Evolutionary conservation across 1,140 invertebrate species (phyloP).

Genomic region (Whitmania pigra): DNA sequence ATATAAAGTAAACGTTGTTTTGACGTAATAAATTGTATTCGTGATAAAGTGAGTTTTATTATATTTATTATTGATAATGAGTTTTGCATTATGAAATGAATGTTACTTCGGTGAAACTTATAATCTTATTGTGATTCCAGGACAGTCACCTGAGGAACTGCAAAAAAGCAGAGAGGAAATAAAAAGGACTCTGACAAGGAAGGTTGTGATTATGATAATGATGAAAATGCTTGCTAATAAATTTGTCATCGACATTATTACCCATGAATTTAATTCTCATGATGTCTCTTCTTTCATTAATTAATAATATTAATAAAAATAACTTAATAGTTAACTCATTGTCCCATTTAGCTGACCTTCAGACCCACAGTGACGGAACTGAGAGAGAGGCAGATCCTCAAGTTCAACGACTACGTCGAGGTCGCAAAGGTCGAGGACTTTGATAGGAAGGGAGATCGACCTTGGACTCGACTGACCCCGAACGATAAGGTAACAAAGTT

Average conservation of each 20-base stretch:
- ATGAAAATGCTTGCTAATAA: not conserved
- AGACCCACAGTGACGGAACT: constrained; percentile 96
- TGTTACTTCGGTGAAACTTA: no score
- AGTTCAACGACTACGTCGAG: constrained; percentile 99
- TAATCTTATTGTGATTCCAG: constrained; percentile 36
- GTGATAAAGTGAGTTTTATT: no score
- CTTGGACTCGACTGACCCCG: constrained; percentile 93
- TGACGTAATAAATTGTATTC: no score
- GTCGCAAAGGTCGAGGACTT: constrained; percentile 92
- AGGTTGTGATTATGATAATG: constrained; percentile 42
- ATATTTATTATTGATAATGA: no score
- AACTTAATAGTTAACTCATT: not conserved
- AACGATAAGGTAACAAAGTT: constrained; percentile 65
- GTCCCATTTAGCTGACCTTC: constrained; percentile 65
- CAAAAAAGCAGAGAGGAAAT: constrained; percentile 93
- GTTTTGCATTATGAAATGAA: no score
- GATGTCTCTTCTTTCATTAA: not conserved
- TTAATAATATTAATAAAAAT: not conserved
- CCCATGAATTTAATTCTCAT: not conserved
- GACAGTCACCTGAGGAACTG: constrained; percentile 80
- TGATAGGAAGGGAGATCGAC: constrained; percentile 88
- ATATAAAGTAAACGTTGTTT: no score
- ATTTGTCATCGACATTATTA: not conserved
- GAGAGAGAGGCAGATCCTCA: constrained; percentile 96
- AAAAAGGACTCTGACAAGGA: constrained; percentile 82